Base-by-base conservation (phyloP, 2,888 invertebrate genomes). In the Crocallis elinguaria region DNA sequence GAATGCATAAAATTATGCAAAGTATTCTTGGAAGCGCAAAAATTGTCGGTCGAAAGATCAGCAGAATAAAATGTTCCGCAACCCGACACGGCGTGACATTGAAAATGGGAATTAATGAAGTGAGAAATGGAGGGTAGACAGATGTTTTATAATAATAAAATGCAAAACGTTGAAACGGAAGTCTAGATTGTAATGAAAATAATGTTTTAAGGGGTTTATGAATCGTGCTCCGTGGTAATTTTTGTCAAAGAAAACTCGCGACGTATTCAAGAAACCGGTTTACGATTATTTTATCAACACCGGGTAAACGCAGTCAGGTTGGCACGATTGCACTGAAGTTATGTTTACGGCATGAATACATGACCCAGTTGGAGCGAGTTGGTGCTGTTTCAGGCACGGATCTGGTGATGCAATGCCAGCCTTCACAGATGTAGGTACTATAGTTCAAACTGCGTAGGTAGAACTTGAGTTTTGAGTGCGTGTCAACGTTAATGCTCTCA, bases 311-410 rank as follows among this genome's bases (percentile, higher is more conserved):
- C 48, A 39, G 36, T 35, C 57, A 55, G 49, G 66, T 69, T 65
- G 50, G 55, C 67, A 69, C 66, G 60, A 72, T 67, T 62, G 64
- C 61, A 59, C 77, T 83, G 80, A 84, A 84, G 73, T 82, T 74
- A 76, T 82, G 81, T 81, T 82, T 76, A 80, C 73, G 70, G 73
- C 72, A 74, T 73, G 73, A 79, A 79, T 79, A 77, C 80, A 82
- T 87, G 88, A 88, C 88, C 88, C 70, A 88, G 71, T 88, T 90
- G 82, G 79, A 84, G 72, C 78, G 71, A 71, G 78, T 73, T 71
- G 73, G 70, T 76, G 69, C 62, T 71, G 77, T 82, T 86, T 80
- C 82, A 83, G 81, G 64, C 66, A 66, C 49, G 32, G 67, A 56
- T 61, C 61, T 62, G 66, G 69, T 88, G 87, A 85, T 84, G 88